Base-by-base conservation (phyloP, 2,797 vertebrate genomes). In the Hydrocynus forskahlii region DNA sequence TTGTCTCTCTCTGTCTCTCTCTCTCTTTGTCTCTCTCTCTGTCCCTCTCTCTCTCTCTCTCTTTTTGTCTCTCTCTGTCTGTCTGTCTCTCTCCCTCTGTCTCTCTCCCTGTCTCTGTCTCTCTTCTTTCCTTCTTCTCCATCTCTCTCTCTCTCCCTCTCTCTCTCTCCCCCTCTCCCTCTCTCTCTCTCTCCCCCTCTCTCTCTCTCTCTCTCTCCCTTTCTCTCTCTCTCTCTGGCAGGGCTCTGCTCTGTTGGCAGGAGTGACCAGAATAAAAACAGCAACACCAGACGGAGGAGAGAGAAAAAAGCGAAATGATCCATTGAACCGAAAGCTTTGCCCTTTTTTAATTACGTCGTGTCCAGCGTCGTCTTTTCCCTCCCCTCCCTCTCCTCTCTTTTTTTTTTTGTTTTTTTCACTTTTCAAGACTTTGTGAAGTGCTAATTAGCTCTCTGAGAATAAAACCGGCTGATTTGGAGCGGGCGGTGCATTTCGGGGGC, bases 361-460 rank as follows among this genome's bases (percentile, higher is more conserved):
- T 94, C 92, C 90, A 85, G 87, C 90, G 90, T 91, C 89, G 88
- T 92, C 89, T 88, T 86, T 84, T 50, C 13, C 54, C 29, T 52
- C n/a, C 4, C 35, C 13, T 29, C 8, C 19, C 23, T 43, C 69
- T 21, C 52, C 8, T 17, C n/a, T 74, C 8, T 17, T 14, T 74
- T 68, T 83, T 74, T 85, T 76, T 54, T 75, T 89, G 79, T 87
- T 84, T 77, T 73, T 81, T 60, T 85, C 84, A 88, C 89, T 89
- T 91, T 92, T 90, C 17, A 52, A 91, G 91, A 89, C 91, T 90
- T 81, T 88, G 91, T 92, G 85, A 93, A 93, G 93, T 93, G 93
- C 92, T 96, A 95, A 95, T 96, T 96, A 95, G 93, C 93, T 93
- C 90, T 93, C 86, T 92, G 94, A 94, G 97, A 95, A 97, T 98